A percentile compares a stretch with the other conserved stretches of the same genome.
Conservation (phyloP, 2,888 invertebrate genomes). For the Ophion obscuratus region DNA sequence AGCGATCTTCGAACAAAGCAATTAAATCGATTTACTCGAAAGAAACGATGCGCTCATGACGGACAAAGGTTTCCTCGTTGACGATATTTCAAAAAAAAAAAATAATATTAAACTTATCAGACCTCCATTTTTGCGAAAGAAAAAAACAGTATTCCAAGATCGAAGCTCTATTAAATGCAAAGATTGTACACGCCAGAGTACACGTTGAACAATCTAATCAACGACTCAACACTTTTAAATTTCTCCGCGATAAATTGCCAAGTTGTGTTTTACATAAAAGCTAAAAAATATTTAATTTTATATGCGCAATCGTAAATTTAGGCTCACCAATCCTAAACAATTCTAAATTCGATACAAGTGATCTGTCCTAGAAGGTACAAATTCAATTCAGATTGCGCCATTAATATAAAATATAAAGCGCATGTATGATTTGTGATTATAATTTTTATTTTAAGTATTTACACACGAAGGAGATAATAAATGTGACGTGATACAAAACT, state of each 20-base stretch:
- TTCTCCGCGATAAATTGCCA: slow-evolving; percentile 48
- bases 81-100: slow-evolving; percentile 12
- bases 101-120: slow-evolving; percentile 8
- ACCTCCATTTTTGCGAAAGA: slow-evolving; percentile 31
- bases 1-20: slow-evolving; percentile 38
- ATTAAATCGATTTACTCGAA: slow-evolving; percentile 20
- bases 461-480: slow-evolving; percentile 3
- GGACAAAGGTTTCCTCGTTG: slow-evolving; percentile 14
- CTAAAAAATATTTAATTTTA: slow-evolving; percentile 56
- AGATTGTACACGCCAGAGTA: slow-evolving; percentile 64
- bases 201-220: slow-evolving; percentile 68
- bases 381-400: not conserved
- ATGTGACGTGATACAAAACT: not conserved
- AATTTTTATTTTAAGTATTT: not conserved
- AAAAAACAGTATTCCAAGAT: slow-evolving; percentile 62
- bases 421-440: slow-evolving; percentile 4
- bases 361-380: not conserved
- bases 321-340: slow-evolving; percentile 49
- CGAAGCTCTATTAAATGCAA: slow-evolving; percentile 46
- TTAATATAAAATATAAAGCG: not conserved
- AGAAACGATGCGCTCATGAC: slow-evolving; percentile 23
- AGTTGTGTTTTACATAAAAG: slow-evolving; percentile 33
- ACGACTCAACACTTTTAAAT: slow-evolving; percentile 64
- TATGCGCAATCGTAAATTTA: slow-evolving; percentile 57
- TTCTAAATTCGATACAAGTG: slow-evolving; percentile 39